These are phyloP conservation scores for Margarornis squamiger DNA, from an alignment of 2,797 vertebrate species.

Conservation along the genomic window DNA sequence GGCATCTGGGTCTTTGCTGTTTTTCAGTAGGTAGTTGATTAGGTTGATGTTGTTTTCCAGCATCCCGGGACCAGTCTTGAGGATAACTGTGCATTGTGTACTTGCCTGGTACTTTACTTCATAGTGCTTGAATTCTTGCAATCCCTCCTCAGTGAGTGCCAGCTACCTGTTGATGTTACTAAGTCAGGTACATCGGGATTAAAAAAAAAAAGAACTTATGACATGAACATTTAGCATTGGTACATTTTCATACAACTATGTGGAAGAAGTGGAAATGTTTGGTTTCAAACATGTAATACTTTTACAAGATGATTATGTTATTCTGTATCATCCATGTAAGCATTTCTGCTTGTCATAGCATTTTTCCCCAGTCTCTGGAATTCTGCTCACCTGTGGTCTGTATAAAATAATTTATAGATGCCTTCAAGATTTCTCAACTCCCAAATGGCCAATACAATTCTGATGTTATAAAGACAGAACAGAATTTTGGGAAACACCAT, in stretches of 20 bases:
- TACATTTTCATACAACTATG: not conserved
- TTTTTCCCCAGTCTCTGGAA: not conserved
- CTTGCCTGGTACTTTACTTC: not conserved
- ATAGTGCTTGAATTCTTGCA: not conserved
- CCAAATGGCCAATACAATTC: not conserved
- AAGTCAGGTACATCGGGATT: not conserved
- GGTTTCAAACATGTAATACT: not conserved
- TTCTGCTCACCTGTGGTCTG: not conserved
- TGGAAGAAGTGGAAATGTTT: not conserved
- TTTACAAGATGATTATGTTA: not conserved
- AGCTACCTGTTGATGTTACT: not conserved
- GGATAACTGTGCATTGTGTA: not conserved
- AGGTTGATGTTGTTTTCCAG: not conserved
- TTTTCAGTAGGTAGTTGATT: not conserved
- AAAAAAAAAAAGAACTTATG: not conserved
- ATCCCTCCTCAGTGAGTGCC: not conserved
- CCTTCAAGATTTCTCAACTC: not conserved
- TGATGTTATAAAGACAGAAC: not conserved
- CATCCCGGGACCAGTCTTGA: not conserved
- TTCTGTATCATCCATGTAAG: not conserved
- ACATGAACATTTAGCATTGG: not conserved
- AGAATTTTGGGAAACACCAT: not conserved
- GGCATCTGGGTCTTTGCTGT: not conserved
- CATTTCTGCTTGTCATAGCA: not conserved
- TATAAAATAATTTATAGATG: not conserved